phyloP scores from a whole-genome alignment of 2,797 vertebrate genomes.

The Rhadinocentrus ornatus region DNA sequence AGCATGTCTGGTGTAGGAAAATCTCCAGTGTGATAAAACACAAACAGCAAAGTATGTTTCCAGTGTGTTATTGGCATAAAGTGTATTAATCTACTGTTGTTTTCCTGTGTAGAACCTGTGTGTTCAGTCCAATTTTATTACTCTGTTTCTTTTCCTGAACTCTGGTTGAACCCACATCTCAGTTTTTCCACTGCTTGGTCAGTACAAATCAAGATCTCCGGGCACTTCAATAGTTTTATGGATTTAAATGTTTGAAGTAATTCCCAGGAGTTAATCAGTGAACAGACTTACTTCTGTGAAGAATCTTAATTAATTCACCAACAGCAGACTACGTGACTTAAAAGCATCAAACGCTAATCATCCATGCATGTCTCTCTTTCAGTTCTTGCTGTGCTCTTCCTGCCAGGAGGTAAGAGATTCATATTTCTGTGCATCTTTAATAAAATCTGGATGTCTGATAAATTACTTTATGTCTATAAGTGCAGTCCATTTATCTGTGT shows the following conservation, averaged over 20 bases:
- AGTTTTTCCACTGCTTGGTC: constrained; percentile 14
- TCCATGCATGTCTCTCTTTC: constrained; percentile 59
- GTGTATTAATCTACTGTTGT: constrained; percentile 13
- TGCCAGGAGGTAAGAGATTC: constrained; percentile 77
- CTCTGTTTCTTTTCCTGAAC: constrained; percentile 41
- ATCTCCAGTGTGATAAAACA: constrained; percentile 27
- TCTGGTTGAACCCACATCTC: constrained; percentile 28
- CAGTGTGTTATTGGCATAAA: constrained; percentile 4
- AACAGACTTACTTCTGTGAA: not conserved
- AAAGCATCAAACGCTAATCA: constrained; percentile 19
- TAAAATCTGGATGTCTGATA: not conserved
- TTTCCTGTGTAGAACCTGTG: not conserved
- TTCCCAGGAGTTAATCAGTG: constrained; percentile 8
- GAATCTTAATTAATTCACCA: not conserved
- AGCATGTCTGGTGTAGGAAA: constrained; percentile 46
- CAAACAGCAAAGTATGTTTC: constrained; percentile 29
- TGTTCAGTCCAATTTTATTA: not conserved
- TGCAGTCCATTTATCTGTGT: constrained; percentile 1
- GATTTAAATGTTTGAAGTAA: constrained; percentile 14
- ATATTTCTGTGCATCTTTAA: not conserved
- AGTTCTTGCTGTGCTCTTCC: constrained; percentile 76
- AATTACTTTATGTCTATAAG: constrained; percentile 3
- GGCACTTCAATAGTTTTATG: not conserved
- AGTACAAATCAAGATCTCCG: constrained; percentile 18
- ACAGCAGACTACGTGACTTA: not conserved